phyloP scores from a whole-genome alignment of 35 echinoderm and acorn worm genomes.

The Anneissia japonica region DNA sequence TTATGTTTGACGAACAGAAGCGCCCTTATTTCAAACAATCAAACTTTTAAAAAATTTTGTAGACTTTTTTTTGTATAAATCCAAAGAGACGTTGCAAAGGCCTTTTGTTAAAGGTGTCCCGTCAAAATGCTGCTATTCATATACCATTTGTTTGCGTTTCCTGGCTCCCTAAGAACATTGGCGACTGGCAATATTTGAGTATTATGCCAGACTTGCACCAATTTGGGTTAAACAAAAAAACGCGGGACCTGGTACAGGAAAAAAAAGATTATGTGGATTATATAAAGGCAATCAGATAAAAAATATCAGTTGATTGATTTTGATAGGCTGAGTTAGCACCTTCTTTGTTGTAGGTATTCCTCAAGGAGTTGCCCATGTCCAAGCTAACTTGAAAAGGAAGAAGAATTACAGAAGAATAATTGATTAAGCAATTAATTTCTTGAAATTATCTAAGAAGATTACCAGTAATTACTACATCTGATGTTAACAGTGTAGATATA shows the following conservation, averaged over 20 bases:
- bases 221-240: neutral
- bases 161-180: neutral
- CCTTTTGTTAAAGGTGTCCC: neutral
- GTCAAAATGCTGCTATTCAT: neutral
- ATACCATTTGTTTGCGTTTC: neutral
- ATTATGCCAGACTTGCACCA: neutral
- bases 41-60: too few species aligned
- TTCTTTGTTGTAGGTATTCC: neutral
- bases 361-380: neutral
- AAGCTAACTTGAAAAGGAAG: neutral
- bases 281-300: neutral
- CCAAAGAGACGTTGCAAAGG: neutral
- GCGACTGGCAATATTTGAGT: neutral
- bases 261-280: neutral
- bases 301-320: neutral
- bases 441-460: neutral
- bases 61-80: neutral
- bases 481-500: too few species aligned
- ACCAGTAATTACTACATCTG: neutral
- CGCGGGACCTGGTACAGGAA: neutral
- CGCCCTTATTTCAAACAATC: too few species aligned
- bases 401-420: neutral
- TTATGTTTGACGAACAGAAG: too few species aligned
- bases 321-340: neutral
- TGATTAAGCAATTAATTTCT: neutral